Evolutionary conservation across 2,888 invertebrate species (phyloP), one percentile per base, ranked within the genome.

Genomic region (Podabrus alpinus): DNA sequence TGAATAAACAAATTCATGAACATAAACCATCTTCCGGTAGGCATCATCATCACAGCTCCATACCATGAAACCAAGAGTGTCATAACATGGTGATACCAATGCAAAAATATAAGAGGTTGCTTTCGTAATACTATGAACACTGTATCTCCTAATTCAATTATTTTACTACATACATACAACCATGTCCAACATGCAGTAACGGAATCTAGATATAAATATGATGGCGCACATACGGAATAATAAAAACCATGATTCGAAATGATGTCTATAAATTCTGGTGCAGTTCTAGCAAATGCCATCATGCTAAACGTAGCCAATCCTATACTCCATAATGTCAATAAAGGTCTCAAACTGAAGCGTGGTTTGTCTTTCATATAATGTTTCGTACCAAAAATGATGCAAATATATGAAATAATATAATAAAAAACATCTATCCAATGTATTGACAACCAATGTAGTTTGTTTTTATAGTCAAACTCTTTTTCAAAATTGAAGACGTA

Each of bases 101-200:
- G 96, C 71, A 97, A 91, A 90, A 97, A 97, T 86, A 97, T 96
- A 69, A 97, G 90, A 1, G 96, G 96, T 87, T 97, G 97, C 88
- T 97, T 97, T 77, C 98, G 92, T 75, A 98, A 90, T 68, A 96
- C 95, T 79, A 98, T 95, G 90, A 98, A 98, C 81, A 97, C 92
- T 61, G 98, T 98, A 89, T 98, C 98, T 9, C 97, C 97, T 66
- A 99, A 91, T 88, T 99, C 99, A 0, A 97, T 97, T 72, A 98
- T 92, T 89, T 99, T 99, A 78, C 97, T 97, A 79, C 98, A 89
- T 61, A 97, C 97, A 89, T 99, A 99, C 91, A 97, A 93, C 92
- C 94, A 96, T 80, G 98, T 96, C 99, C 99, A 99, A 88, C 98
- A 98, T 10, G 97, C 97, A 80, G 96, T 94, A 68, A 98, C 97